phyloP scores from a whole-genome alignment of 2,113 vertebrate genomes.

The Buteo buteo region DNA sequence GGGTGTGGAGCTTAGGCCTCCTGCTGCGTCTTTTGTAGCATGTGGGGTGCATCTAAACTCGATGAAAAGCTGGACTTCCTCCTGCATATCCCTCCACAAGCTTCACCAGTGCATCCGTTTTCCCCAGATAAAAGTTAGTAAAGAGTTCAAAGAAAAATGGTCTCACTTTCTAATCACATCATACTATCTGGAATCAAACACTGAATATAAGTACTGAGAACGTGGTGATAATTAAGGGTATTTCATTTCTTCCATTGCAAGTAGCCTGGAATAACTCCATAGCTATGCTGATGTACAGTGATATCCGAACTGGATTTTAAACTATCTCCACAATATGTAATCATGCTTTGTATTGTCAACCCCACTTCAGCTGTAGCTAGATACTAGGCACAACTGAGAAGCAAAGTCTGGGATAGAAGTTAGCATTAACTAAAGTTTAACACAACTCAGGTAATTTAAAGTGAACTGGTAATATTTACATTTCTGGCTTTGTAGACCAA shows the following conservation, averaged over 20 bases:
- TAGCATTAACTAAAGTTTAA: background rate
- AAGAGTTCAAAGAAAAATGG: background rate
- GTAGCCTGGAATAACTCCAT: background rate
- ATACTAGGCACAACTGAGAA: background rate
- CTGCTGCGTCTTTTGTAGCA: background rate
- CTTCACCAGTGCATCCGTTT: background rate
- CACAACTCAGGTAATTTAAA: background rate
- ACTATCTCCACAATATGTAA: background rate
- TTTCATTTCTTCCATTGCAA: background rate
- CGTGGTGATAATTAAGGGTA: background rate
- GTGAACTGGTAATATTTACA: background rate
- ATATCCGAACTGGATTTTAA: background rate
- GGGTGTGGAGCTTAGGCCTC: background rate
- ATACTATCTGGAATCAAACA: background rate
- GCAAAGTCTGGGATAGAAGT: background rate
- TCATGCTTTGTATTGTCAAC: background rate
- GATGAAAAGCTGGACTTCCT: background rate
- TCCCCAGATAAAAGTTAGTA: background rate
- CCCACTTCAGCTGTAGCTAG: background rate
- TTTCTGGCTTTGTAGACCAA: background rate
- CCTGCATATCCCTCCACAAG: background rate
- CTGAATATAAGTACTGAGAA: background rate
- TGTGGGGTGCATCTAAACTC: rapidly evolving
- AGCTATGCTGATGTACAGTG: background rate
- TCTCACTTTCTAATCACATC: background rate